phyloP scores from a whole-genome alignment of 2,888 invertebrate species.

The Philopedon plagiatum region DNA sequence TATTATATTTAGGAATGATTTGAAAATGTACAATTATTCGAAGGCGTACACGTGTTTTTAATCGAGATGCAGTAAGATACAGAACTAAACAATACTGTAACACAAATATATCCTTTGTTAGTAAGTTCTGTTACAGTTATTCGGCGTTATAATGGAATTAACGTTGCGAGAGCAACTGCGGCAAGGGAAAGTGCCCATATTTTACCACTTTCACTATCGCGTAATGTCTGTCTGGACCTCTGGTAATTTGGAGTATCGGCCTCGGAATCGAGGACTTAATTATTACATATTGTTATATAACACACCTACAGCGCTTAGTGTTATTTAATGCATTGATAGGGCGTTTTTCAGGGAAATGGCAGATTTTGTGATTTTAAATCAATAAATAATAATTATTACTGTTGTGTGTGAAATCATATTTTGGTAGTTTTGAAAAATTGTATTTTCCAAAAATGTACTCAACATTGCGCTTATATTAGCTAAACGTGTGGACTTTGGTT shows the following conservation, averaged over 20 bases:
- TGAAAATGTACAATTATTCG: background rate
- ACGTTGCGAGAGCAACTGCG: constrained; percentile 53
- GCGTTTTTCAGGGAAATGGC: background rate
- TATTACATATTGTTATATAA: constrained; percentile 46
- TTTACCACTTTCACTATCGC: constrained; percentile 69
- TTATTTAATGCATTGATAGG: background rate
- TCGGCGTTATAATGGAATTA: constrained; percentile 11
- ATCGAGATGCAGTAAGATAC: background rate
- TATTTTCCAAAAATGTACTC: too few relatives aligned
- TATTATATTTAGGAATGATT: too few relatives aligned
- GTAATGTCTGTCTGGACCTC: constrained; percentile 64
- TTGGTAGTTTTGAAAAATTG: too few relatives aligned
- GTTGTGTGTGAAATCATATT: too few relatives aligned
- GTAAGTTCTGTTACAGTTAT: constrained; percentile 16
- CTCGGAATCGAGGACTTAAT: constrained; percentile 52
- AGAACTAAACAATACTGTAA: constrained; percentile 1
- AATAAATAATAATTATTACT: too few relatives aligned
- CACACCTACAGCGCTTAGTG: constrained; percentile 27
- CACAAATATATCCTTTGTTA: constrained; percentile 11
- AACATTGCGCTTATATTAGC: too few relatives aligned
- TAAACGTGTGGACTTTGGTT: too few relatives aligned
- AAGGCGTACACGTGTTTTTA: background rate
- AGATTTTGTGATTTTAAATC: too few relatives aligned
- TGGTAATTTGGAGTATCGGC: constrained; percentile 57
- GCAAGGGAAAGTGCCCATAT: constrained; percentile 68